Evolutionary conservation across 2,113 vertebrate species (phyloP).

Genomic region (Pangasianodon gigas): DNA sequence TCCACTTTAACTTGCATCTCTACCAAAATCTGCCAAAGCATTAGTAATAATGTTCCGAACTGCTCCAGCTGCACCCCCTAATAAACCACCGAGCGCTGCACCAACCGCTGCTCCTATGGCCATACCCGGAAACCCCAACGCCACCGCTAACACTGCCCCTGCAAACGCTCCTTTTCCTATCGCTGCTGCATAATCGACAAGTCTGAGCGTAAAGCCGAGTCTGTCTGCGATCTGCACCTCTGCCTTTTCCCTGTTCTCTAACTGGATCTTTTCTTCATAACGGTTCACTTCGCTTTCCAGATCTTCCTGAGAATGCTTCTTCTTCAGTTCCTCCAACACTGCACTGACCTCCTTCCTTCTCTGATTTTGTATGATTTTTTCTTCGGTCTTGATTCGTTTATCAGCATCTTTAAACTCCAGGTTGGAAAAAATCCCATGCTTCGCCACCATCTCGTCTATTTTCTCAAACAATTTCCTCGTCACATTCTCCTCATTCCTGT

Average conservation of each 20-base stretch:
- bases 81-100: conserved; percentile 35
- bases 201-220: conserved; percentile 39
- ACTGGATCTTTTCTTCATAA: conserved; percentile 21
- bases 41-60: conserved; percentile 7
- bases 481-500: conserved; percentile 9
- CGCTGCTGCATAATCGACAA: conserved; percentile 45
- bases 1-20: not conserved
- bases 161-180: conserved; percentile 45
- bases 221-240: conserved; percentile 34
- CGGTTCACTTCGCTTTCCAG: not conserved
- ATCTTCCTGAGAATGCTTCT: conserved; percentile 29
- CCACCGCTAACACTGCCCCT: conserved; percentile 7
- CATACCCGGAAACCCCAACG: conserved; percentile 14
- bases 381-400: conserved; percentile 44
- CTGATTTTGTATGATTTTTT: conserved; percentile 16
- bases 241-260: conserved; percentile 40
- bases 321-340: conserved; percentile 12
- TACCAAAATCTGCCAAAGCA: not conserved
- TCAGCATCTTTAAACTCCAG: conserved; percentile 41
- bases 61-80: conserved; percentile 38
- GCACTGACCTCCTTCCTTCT: conserved; percentile 28
- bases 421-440: conserved; percentile 34
- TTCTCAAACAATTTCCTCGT: conserved; percentile 23
- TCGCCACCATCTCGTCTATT: conserved; percentile 35
- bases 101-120: conserved; percentile 36